Evolutionary conservation across 1,140 invertebrate species (phyloP).

Genomic region (Drosophila navojoa): DNA sequence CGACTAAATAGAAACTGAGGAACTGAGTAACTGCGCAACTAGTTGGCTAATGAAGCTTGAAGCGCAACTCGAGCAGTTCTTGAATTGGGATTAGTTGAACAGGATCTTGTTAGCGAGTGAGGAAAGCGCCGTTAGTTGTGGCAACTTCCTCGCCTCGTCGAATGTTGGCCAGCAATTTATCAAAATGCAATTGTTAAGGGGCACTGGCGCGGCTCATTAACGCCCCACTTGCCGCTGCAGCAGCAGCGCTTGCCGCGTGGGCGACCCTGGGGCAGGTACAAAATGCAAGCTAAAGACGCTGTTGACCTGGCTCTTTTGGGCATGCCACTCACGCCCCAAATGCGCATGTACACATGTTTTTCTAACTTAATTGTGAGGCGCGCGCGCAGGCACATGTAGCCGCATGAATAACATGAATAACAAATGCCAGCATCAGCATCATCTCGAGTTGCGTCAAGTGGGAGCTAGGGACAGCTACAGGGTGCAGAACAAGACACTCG

Average conservation of each 20-base stretch:
- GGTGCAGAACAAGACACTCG: conserved; percentile 13
- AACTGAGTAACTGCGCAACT: conserved; percentile 14
- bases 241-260: conserved; percentile 15
- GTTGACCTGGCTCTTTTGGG: conserved; percentile 54
- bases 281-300: conserved; percentile 11
- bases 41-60: conserved; percentile 45
- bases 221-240: conserved; percentile 36
- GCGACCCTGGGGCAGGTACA: conserved; percentile 16
- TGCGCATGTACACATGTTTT: conserved; percentile 41
- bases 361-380: conserved; percentile 46
- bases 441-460: conserved; percentile 21
- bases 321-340: conserved; percentile 61
- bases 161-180: conserved; percentile 62
- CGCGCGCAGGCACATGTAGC: conserved; percentile 5
- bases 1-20: background rate
- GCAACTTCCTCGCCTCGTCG: conserved; percentile 6
- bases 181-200: conserved; percentile 57
- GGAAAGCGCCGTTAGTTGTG: conserved; percentile 38
- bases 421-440: conserved; percentile 28
- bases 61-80: conserved; percentile 40
- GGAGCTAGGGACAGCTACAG: background rate
- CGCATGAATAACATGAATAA: no score
- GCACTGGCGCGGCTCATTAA: conserved; percentile 68
- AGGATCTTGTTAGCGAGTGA: conserved; percentile 46
- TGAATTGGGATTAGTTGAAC: conserved; percentile 46